Evolutionary conservation across 1,140 invertebrate genomes (phyloP).

Genomic region (Venustaconcha ellipsiformis): DNA sequence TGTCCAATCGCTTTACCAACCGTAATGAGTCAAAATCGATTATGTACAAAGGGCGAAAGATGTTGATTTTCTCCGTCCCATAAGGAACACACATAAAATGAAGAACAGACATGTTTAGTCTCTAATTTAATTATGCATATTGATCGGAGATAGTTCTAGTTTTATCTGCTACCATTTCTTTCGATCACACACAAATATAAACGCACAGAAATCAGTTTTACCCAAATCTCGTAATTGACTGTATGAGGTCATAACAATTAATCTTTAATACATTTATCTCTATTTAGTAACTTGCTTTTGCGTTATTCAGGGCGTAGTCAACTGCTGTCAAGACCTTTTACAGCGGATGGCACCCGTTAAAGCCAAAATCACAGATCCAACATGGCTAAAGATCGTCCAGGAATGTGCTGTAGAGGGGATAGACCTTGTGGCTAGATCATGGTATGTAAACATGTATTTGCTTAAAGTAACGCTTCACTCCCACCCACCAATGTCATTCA

Average conservation of each 20-base stretch:
- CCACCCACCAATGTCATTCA: background rate
- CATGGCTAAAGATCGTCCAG: conserved; percentile 45
- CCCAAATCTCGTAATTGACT: too few species aligned
- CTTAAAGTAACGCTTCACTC: background rate
- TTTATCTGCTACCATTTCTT: too few species aligned
- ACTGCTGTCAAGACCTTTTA: conserved; percentile 43
- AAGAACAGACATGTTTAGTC: too few species aligned
- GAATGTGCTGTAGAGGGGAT: conserved; percentile 37
- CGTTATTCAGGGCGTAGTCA: conserved; percentile 42
- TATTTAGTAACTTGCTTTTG: background rate
- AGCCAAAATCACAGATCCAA: conserved; percentile 37
- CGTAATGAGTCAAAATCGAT: too few species aligned
- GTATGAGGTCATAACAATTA: background rate
- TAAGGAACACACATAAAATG: too few species aligned
- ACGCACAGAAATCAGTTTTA: too few species aligned
- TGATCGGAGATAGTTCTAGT: too few species aligned
- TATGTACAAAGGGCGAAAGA: too few species aligned
- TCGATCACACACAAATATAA: too few species aligned
- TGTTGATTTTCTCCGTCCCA: too few species aligned
- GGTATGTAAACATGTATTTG: conserved; percentile 20
- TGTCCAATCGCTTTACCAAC: too few species aligned
- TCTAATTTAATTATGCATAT: too few species aligned
- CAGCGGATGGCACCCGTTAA: conserved; percentile 39
- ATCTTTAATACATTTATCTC: background rate
- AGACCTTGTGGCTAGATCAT: conserved; percentile 39